These are phyloP conservation scores for Habroteleia sp. DNA, from an alignment of 2,888 invertebrate genomes.

Conservation along the genomic window DNA sequence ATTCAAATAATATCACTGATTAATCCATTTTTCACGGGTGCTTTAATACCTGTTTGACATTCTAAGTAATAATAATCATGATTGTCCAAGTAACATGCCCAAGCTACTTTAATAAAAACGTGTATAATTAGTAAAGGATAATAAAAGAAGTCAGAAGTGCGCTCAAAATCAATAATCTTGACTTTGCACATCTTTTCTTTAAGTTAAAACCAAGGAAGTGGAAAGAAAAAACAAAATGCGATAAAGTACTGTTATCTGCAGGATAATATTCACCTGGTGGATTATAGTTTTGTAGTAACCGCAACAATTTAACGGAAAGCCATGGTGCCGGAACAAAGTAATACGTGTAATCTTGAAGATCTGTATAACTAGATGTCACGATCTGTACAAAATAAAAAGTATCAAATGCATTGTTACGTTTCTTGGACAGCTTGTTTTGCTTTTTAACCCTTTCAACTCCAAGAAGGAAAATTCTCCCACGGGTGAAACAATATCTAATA, in stretches of 20 bases:
- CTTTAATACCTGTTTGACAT: slow-evolving; percentile 14
- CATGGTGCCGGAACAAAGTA: slow-evolving; percentile 99
- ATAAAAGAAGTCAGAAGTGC: not conserved
- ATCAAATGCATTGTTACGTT: too few relatives aligned
- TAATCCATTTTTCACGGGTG: too few relatives aligned
- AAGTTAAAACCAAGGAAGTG: too few relatives aligned
- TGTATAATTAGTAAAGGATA: slow-evolving; percentile 16
- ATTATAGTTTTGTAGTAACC: slow-evolving; percentile 98
- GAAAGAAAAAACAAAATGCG: too few relatives aligned
- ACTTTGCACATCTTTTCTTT: not conserved
- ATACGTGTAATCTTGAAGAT: slow-evolving; percentile 99
- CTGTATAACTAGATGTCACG: slow-evolving; percentile 99
- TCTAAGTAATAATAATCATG: slow-evolving; percentile 26
- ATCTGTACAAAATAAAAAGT: slow-evolving; percentile 84
- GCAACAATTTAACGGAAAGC: slow-evolving; percentile 98
- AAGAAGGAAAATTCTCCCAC: too few relatives aligned
- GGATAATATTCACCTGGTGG: slow-evolving; percentile 87
- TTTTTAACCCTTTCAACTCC: too few relatives aligned
- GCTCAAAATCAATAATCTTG: not conserved
- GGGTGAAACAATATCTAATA: too few relatives aligned
- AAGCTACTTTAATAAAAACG: slow-evolving; percentile 25
- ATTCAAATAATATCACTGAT: too few relatives aligned
- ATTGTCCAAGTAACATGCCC: slow-evolving; percentile 12
- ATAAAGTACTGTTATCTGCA: too few relatives aligned
- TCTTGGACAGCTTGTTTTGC: too few relatives aligned